phyloP scores from a whole-genome alignment of 2,797 vertebrate genomes.

The Eutrigla gurnardus region DNA sequence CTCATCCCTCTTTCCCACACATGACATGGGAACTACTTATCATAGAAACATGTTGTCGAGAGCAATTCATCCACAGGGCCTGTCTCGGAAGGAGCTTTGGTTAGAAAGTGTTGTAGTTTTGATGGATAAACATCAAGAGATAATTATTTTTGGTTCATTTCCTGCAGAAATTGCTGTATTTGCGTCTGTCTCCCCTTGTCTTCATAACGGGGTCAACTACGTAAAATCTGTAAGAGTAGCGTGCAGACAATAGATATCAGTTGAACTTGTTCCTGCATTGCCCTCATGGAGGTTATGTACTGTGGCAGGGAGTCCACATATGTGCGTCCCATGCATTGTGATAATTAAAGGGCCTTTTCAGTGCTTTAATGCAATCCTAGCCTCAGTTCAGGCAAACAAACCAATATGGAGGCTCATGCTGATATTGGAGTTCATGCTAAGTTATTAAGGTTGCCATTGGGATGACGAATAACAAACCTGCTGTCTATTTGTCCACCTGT shows the following conservation, averaged over 20 bases:
- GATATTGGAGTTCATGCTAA: neutral
- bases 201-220: conserved; percentile 55
- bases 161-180: neutral
- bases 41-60: conserved; percentile 51
- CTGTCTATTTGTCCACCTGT: neutral
- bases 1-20: conserved; percentile 76
- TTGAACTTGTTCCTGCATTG: conserved; percentile 65
- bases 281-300: conserved; percentile 69
- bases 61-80: conserved; percentile 12
- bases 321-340: conserved; percentile 36
- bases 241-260: conserved; percentile 49
- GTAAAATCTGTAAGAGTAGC: conserved; percentile 46
- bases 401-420: neutral
- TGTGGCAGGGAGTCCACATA: conserved; percentile 43
- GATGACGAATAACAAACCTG: neutral
- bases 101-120: neutral
- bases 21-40: conserved; percentile 64
- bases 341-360: conserved; percentile 46
- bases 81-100: conserved; percentile 1
- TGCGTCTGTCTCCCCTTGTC: neutral
- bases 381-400: conserved; percentile 11
- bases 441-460: neutral
- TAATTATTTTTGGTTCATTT: neutral
- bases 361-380: conserved; percentile 41
- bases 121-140: too few species aligned